Conservation (phyloP, 2,888 invertebrate species). For the Caenorhabditis sp. region DNA sequence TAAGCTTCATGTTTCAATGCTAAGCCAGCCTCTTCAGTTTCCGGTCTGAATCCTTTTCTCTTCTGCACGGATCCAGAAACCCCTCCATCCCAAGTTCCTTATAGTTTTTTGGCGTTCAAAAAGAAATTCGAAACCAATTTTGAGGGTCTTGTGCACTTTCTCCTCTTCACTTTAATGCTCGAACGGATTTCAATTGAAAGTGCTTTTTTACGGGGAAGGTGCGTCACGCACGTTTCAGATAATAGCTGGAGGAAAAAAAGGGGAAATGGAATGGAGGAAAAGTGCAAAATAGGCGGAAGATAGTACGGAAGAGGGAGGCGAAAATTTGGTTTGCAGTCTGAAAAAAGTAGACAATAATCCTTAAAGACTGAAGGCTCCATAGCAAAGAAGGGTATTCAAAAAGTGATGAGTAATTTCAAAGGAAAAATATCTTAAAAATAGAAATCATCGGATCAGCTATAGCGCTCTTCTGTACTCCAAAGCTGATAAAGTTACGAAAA, state of each 20-base stretch:
- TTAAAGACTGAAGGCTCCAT: too few relatives aligned
- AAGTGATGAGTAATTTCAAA: too few relatives aligned
- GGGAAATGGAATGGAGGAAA: slow-evolving; percentile 2
- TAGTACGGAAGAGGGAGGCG: not conserved
- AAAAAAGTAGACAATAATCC: not conserved
- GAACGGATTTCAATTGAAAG: slow-evolving; percentile 43
- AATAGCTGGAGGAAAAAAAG: not conserved
- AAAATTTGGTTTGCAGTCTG: not conserved
- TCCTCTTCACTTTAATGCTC: slow-evolving; percentile 26
- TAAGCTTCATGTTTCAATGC: slow-evolving; percentile 13
- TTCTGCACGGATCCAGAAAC: slow-evolving; percentile 15
- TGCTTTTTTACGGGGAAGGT: slow-evolving; percentile 6
- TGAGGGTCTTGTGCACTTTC: slow-evolving; percentile 8
- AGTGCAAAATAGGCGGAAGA: slow-evolving; percentile 34
- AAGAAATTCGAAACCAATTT: slow-evolving; percentile 46
- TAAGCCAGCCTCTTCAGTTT: not conserved
- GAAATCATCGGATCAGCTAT: too few relatives aligned
- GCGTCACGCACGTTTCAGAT: slow-evolving; percentile 15
- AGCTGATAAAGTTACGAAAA: too few relatives aligned
- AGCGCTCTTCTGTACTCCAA: too few relatives aligned
- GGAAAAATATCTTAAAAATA: too few relatives aligned
- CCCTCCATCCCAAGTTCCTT: slow-evolving; percentile 35
- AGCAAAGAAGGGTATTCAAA: too few relatives aligned
- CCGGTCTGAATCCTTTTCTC: slow-evolving; percentile 7
- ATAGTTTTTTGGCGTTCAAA: slow-evolving; percentile 13